Conservation (phyloP, 2,888 invertebrate species). For the Machimus atricapillus region DNA sequence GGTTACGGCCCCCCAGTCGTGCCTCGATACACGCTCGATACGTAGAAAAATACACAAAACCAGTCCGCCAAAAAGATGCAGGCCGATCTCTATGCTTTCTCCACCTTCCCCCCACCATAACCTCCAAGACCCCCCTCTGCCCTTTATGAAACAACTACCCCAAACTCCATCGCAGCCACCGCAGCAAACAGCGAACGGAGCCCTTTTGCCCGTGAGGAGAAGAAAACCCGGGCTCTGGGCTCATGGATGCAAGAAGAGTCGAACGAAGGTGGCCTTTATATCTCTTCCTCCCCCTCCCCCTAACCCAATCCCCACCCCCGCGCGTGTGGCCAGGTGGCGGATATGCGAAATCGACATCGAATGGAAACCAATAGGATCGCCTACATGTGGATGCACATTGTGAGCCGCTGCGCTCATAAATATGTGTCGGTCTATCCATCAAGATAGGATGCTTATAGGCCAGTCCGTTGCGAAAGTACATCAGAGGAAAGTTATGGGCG, state of each 20-base stretch:
- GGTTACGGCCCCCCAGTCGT: not conserved
- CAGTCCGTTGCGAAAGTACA: slow-evolving; percentile 42
- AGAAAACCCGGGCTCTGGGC: slow-evolving; percentile 17
- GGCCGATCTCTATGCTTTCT: slow-evolving; percentile 18
- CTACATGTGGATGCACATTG: slow-evolving; percentile 36
- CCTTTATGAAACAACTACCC: not conserved
- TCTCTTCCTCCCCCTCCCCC: not conserved
- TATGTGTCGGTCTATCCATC: slow-evolving; percentile 45
- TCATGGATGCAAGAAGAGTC: slow-evolving; percentile 25
- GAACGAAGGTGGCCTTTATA: not conserved
- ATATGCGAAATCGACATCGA: slow-evolving; percentile 43
- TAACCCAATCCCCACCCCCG: no score
- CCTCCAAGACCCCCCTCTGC: not conserved
- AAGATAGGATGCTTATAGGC: slow-evolving; percentile 44
- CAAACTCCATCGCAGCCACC: not conserved
- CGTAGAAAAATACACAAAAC: slow-evolving; percentile 45
- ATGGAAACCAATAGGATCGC: slow-evolving; percentile 45
- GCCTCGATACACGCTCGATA: slow-evolving; percentile 37
- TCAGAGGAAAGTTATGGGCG: slow-evolving; percentile 39
- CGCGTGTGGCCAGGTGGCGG: not conserved
- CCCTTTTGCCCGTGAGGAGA: slow-evolving; percentile 31
- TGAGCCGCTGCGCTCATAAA: slow-evolving; percentile 43
- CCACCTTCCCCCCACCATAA: not conserved
- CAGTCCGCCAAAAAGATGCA: slow-evolving; percentile 45
- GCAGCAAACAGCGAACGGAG: not conserved